A percentile compares a stretch with the other conserved stretches of the same genome.
Evolutionary conservation across 2,888 invertebrate genomes (phyloP).

Genomic region (Proisotoma minuta): DNA sequence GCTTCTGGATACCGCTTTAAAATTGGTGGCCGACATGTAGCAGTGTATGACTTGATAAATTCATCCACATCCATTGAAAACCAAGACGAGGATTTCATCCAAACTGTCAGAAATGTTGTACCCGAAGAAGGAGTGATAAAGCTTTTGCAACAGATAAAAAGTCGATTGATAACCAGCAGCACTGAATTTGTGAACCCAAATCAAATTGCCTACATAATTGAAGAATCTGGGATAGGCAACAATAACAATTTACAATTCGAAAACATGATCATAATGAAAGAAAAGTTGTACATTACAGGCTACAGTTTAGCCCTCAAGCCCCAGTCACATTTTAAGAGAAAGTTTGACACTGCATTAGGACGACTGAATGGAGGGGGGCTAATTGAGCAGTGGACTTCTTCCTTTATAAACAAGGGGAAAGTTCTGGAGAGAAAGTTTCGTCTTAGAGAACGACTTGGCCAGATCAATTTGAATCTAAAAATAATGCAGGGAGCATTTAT

Average conservation of each 20-base stretch:
- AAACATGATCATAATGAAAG: conserved; percentile 35
- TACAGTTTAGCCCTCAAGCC: conserved; percentile 35
- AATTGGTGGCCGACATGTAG: conserved; percentile 33
- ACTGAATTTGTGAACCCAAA: neutral
- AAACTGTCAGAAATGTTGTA: neutral
- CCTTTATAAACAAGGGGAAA: conserved; percentile 28
- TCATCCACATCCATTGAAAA: conserved; percentile 17
- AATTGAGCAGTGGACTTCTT: conserved; percentile 33
- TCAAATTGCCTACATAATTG: conserved; percentile 34
- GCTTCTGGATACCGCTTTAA: conserved; percentile 36
- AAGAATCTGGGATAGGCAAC: conserved; percentile 40
- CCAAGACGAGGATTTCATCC: neutral
- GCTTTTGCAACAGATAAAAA: conserved; percentile 27
- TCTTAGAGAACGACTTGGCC: conserved; percentile 36
- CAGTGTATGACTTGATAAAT: conserved; percentile 34
- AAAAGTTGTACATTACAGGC: conserved; percentile 36
- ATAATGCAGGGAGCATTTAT: conserved; percentile 42
- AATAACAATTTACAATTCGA: conserved; percentile 28
- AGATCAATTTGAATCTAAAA: conserved; percentile 37
- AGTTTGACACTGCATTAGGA: conserved; percentile 36
- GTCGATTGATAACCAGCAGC: conserved; percentile 18
- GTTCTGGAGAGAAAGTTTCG: conserved; percentile 25
- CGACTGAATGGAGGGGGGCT: conserved; percentile 32
- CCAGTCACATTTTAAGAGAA: conserved; percentile 32
- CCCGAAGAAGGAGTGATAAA: conserved; percentile 22